These are phyloP conservation scores for Lydus trimaculatus DNA, from an alignment of 2,888 invertebrate genomes.

Conservation along the genomic window DNA sequence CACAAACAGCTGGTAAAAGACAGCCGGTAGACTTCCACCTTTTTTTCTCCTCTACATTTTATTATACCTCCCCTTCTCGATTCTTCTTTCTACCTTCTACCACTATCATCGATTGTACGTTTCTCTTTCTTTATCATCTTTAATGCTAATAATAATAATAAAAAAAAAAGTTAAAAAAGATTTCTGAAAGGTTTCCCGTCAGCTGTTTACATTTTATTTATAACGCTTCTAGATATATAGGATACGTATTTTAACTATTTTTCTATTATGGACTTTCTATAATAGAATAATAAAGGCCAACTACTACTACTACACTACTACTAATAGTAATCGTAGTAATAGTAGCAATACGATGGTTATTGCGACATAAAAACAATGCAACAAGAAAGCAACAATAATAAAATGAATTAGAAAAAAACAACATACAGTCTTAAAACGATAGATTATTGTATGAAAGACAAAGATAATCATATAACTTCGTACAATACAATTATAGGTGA, in stretches of 20 bases:
- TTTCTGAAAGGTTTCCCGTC: slow-evolving; percentile 44
- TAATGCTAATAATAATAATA: not conserved
- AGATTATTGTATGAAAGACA: not conserved
- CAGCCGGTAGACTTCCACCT: not conserved
- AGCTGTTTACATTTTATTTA: slow-evolving; percentile 47
- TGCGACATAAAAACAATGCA: slow-evolving; percentile 31
- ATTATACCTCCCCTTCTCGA: not conserved
- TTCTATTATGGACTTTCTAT: not conserved
- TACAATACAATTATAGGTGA: slow-evolving; percentile 35
- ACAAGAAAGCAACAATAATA: slow-evolving; percentile 28
- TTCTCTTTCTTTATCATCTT: not conserved
- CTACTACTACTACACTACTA: too few relatives aligned
- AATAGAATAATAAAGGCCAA: slow-evolving; percentile 7
- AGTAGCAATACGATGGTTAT: too few relatives aligned
- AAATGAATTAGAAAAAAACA: not conserved
- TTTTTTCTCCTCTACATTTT: not conserved
- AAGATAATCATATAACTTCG: slow-evolving; percentile 11
- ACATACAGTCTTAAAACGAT: not conserved
- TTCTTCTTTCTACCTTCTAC: not conserved
- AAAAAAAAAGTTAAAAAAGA: slow-evolving; percentile 35
- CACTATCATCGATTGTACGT: not conserved
- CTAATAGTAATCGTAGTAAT: too few relatives aligned
- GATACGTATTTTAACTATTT: not conserved
- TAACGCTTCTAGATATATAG: slow-evolving; percentile 16
- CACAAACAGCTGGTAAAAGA: slow-evolving; percentile 1